Base-by-base conservation (phyloP, 2,113 vertebrate genomes). In the Melanotaenia duboulayi region DNA sequence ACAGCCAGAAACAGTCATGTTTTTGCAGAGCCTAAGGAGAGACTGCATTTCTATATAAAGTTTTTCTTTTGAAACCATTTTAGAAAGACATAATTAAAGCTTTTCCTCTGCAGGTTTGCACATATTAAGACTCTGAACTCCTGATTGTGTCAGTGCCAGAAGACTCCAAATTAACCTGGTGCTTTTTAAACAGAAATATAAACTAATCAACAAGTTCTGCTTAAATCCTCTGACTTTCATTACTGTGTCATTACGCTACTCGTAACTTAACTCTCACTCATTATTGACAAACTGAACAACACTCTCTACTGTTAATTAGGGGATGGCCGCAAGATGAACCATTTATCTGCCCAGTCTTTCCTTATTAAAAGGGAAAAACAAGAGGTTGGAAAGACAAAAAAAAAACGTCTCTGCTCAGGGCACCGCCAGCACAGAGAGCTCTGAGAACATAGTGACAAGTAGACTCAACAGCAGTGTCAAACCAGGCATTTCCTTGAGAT, bases 81-180 rank as follows among this genome's bases (percentile, higher is more conserved):
- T 6, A 28, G 14, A 65, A 25, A 58, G 1, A 17, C 0, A 14
- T 57, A 46, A 79, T 77, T 40, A 28, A 68, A 60, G 48, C 52
- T 57, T 83, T 80, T 77, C 23, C 74, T 82, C 69, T 80, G 64
- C 69, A 86, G 35, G 42, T 81, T 16, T 66, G 49, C 60, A 22
- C 14, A 46, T 49, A 35, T 54, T 51, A 69, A 69, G 12, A 69
- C 35, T 77, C 55, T 60, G 39, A 20, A 60, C 32, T 72, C 49
- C 44, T 70, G 54, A 75, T 69, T 12, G 16, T 11, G 14, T 65
- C 54, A 23, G 35, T 13, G 2, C 10, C 14, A 56, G 5, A 78
- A 56, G 89, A 85, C 80, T 82, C 28, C 11, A 61, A 22, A 55
- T 80, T 74, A 91, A 82, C 83, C 62, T 20, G 16, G 11, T 17